Evolutionary conservation across 2,888 invertebrate genomes (phyloP), one percentile per base, ranked within the genome.

Genomic region (Vesta saturnalis): DNA sequence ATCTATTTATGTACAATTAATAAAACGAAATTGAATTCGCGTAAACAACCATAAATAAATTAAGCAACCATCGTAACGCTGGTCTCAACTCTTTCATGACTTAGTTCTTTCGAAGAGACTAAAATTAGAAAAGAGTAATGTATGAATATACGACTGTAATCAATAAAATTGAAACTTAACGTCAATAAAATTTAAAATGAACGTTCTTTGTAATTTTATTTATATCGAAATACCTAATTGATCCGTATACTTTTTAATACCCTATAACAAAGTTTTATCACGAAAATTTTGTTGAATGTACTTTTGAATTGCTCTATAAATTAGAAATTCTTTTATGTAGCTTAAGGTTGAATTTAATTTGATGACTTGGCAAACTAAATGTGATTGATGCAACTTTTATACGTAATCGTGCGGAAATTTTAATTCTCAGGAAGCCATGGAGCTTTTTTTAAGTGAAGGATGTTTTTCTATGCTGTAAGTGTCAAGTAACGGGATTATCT

Each of bases 331-430:
- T 47, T 47, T 47, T 47, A 47, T 47, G 16, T 16, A 47, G 47
- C 16, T 47, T 47, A 47, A 47, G 16, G 16, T 16, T 15, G 47
- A 47, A 15, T 47, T 47, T 47, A 47, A 47, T 47, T 47, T 47
- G 47, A 47, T 47, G 47, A 47, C 47, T 47, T 14, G 47, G 47
- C 47, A 47, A 47, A 47, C 15, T 47, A 15, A 47, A 47, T 16
- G 47, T 47, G 47, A 47, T 47, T 47, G 47, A 47, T 47, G 47
- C 47, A 47, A 47, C 47, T 47, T 47, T 16, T 47, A 14, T 16
- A 47, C 47, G 47, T 16, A 47, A 47, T 16, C 47, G 47, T 47
- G 47, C 15, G 47, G 47, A 47, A 47, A 47, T 47, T 47, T 47
- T 47, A 47, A 47, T 47, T 47, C 43, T 14, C 43, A 43, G 43